phyloP scores from a whole-genome alignment of 2,113 vertebrate species.

The Eretmochelys imbricata region DNA sequence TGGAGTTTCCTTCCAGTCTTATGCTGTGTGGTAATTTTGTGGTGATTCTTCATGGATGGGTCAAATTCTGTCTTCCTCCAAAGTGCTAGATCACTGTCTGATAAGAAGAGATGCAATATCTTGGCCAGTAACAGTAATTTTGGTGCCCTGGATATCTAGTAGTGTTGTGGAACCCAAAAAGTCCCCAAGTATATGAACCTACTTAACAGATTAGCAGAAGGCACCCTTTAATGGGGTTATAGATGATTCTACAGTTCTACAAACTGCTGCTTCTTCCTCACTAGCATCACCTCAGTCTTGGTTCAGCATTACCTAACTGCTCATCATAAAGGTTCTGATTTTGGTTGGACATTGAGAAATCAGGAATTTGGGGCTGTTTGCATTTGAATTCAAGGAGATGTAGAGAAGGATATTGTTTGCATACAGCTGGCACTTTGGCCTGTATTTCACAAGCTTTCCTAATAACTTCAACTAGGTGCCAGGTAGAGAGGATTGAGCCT shows the following conservation, averaged over 20 bases:
- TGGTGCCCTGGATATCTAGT: background rate
- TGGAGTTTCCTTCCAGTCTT: too few relatives aligned
- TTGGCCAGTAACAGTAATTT: background rate
- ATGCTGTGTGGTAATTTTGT: too few relatives aligned
- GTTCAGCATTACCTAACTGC: background rate
- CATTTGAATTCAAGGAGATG: background rate
- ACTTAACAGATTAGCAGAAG: background rate
- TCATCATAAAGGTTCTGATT: background rate
- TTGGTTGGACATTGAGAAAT: background rate
- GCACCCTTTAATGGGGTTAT: background rate
- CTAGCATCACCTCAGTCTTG: background rate
- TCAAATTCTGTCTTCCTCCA: background rate
- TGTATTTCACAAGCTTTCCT: background rate
- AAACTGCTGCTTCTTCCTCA: accelerated
- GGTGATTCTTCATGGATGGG: too few relatives aligned
- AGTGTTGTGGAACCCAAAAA: background rate
- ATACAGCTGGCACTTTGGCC: background rate
- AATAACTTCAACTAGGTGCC: background rate
- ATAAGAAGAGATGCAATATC: background rate
- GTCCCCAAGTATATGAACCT: background rate
- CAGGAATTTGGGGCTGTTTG: background rate
- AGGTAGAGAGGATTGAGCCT: accelerated
- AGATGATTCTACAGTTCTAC: background rate
- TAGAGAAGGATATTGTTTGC: background rate
- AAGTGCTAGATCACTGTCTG: background rate